phyloP scores from a whole-genome alignment of 2,888 invertebrate genomes.

The Tenthredo distinguenda region DNA sequence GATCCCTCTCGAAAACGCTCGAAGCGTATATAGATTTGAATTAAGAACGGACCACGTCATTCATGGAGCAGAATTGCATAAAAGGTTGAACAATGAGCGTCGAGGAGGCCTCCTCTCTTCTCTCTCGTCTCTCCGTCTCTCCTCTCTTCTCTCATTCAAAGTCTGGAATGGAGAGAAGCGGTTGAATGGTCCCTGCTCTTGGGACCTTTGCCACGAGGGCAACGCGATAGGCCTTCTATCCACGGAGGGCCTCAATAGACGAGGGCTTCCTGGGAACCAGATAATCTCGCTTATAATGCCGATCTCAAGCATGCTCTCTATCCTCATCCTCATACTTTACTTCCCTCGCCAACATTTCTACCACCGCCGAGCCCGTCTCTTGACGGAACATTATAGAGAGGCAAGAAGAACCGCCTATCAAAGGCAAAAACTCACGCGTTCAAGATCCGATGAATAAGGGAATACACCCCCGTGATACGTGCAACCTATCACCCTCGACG shows the following conservation, averaged over 20 bases:
- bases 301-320: constrained; percentile 60
- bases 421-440: constrained; percentile 31
- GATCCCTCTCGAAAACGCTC: constrained; percentile 24
- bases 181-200: constrained; percentile 45
- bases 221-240: constrained; percentile 48
- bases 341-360: neutral
- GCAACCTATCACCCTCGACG: neutral
- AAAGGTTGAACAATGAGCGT: constrained; percentile 70
- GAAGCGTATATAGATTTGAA: constrained; percentile 41
- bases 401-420: constrained; percentile 29
- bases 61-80: constrained; percentile 68
- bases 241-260: constrained; percentile 42
- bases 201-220: constrained; percentile 44
- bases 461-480: constrained; percentile 31
- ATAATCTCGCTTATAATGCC: constrained; percentile 69
- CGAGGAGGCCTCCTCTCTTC: constrained; percentile 30
- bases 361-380: neutral
- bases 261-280: constrained; percentile 67
- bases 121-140: neutral
- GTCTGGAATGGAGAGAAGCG: constrained; percentile 61
- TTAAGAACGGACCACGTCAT: constrained; percentile 58
- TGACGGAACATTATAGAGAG: constrained; percentile 6
- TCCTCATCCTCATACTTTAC: neutral
- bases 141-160: constrained; percentile 28
- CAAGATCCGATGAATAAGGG: constrained; percentile 43